phyloP scores from a whole-genome alignment of 2,797 vertebrate species.

The Acipenser ruthenus region DNA sequence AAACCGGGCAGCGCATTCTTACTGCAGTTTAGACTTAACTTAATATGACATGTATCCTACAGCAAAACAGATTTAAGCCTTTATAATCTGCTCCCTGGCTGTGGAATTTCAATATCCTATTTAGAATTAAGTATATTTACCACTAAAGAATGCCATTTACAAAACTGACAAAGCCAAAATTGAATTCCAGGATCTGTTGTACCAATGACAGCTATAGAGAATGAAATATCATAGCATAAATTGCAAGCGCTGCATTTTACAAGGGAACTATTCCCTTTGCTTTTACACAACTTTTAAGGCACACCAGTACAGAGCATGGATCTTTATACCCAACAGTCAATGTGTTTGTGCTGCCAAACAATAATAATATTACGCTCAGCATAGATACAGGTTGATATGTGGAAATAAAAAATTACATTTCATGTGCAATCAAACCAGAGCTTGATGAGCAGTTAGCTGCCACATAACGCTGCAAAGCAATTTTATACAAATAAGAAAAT shows the following conservation, averaged over 20 bases:
- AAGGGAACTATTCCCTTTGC: slow-evolving; percentile 31
- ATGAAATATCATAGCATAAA: slow-evolving; percentile 38
- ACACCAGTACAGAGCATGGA: slow-evolving; percentile 30
- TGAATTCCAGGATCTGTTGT: slow-evolving; percentile 48
- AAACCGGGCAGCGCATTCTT: slow-evolving; percentile 40
- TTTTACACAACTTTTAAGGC: slow-evolving; percentile 31
- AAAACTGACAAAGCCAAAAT: slow-evolving; percentile 56
- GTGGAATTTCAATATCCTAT: slow-evolving; percentile 45
- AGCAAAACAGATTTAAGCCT: slow-evolving; percentile 45
- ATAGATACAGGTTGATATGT: too few relatives aligned
- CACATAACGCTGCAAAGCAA: too few relatives aligned
- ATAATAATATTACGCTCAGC: too few relatives aligned
- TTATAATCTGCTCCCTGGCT: slow-evolving; percentile 43
- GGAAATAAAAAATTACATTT: too few relatives aligned
- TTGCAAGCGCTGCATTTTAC: slow-evolving; percentile 31
- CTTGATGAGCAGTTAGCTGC: too few relatives aligned
- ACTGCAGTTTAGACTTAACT: slow-evolving; percentile 32
- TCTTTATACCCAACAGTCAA: slow-evolving; percentile 13
- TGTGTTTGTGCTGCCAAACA: too few relatives aligned
- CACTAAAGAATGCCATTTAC: slow-evolving; percentile 52
- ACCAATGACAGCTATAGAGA: slow-evolving; percentile 40
- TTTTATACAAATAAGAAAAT: too few relatives aligned
- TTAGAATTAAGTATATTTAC: slow-evolving; percentile 50
- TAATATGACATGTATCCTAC: slow-evolving; percentile 48
- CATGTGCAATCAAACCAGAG: too few relatives aligned